A percentile compares a stretch with the other conserved stretches of the same genome.
These are phyloP conservation scores for Ormyrus thymus DNA, from an alignment of 2,888 invertebrate genomes.

Conservation along the genomic window DNA sequence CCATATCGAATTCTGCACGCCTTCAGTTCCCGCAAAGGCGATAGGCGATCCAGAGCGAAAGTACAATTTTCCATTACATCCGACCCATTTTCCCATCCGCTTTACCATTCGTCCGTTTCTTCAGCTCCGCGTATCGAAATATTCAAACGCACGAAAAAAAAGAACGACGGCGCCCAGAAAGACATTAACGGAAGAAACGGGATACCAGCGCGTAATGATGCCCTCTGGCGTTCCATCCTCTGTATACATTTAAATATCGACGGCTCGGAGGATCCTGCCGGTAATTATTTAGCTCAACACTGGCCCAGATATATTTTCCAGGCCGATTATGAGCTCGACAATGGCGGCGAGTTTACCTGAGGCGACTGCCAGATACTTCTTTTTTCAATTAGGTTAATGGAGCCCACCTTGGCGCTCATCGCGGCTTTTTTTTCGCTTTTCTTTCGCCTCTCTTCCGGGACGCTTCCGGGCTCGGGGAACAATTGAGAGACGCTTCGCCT, in stretches of 20 bases:
- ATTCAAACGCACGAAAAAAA: neutral
- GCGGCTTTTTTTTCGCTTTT: neutral
- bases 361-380: conserved; percentile 7
- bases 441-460: too few relatives aligned
- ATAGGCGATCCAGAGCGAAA: too few relatives aligned
- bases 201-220: conserved; percentile 65
- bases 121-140: neutral
- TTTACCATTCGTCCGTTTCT: neutral
- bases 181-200: too few relatives aligned
- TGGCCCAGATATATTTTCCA: neutral
- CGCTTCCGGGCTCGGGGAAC: too few relatives aligned
- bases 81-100: neutral
- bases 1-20: too few relatives aligned
- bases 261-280: neutral
- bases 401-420: conserved; percentile 12
- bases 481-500: too few relatives aligned
- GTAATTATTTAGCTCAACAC: conserved; percentile 11
- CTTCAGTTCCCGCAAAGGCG: too few relatives aligned
- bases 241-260: conserved; percentile 13
- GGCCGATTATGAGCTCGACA: neutral
- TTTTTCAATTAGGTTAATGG: conserved; percentile 45
- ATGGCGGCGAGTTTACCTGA: too few relatives aligned
- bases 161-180: neutral
- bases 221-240: conserved; percentile 61
- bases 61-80: neutral